phyloP scores from a whole-genome alignment of 2,888 invertebrate species.

The Aleiodes leptofemur region DNA sequence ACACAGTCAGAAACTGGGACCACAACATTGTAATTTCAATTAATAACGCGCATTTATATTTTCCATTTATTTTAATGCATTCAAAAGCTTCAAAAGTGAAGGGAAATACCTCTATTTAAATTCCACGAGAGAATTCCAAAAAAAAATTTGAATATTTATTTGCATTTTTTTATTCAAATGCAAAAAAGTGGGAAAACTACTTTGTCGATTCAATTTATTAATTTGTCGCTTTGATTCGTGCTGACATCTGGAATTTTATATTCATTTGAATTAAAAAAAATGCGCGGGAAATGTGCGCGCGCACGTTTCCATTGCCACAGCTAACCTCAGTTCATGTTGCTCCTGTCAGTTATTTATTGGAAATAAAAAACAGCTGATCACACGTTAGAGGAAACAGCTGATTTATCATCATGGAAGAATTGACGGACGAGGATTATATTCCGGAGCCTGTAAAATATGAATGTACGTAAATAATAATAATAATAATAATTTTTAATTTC shows the following conservation, averaged over 20 bases:
- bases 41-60: no score
- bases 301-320: conserved; percentile 34
- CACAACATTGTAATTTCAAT: no score
- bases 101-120: no score
- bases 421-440: conserved; percentile 80
- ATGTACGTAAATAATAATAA: conserved; percentile 80
- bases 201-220: no score
- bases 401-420: conserved; percentile 67
- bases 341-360: conserved; percentile 60
- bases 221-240: conserved; percentile 48
- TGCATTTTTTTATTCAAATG: no score
- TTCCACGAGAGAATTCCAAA: no score
- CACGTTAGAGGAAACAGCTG: conserved; percentile 69
- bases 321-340: conserved; percentile 9
- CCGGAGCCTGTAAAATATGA: conserved; percentile 86
- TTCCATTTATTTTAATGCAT: no score
- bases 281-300: neutral
- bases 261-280: conserved; percentile 35
- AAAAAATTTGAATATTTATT: no score
- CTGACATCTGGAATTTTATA: conserved; percentile 52
- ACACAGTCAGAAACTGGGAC: no score
- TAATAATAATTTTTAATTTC: neutral
- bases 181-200: no score
- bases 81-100: no score
- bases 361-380: conserved; percentile 73